Percentiles rank a stretch among this genome's conserved stretches.
phyloP scores from a whole-genome alignment of 2,797 vertebrate genomes.

The Tiaroga cobitis region DNA sequence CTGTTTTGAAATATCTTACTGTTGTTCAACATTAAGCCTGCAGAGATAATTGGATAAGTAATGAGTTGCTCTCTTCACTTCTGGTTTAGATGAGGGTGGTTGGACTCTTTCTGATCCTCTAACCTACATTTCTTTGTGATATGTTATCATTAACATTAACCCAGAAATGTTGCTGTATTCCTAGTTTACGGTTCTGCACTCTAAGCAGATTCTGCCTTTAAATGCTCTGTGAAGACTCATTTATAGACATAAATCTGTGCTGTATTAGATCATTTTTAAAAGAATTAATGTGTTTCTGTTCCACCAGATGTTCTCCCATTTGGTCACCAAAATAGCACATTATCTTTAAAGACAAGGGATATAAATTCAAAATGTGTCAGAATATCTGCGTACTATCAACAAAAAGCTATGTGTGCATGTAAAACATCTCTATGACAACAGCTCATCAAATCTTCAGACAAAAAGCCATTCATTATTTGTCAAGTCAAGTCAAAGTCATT shows the following conservation, averaged over 20 bases:
- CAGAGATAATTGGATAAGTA: conserved; percentile 12
- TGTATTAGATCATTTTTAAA: conserved; percentile 11
- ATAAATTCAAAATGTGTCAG: neutral
- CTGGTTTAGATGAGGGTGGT: neutral
- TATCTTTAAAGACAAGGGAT: neutral
- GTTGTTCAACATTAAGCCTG: conserved; percentile 27
- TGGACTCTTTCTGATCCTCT: conserved; percentile 1
- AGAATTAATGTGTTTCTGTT: neutral
- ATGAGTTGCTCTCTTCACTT: conserved; percentile 17
- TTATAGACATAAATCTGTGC: conserved; percentile 2
- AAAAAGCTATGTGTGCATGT: neutral
- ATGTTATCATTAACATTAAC: conserved; percentile 37
- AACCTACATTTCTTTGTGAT: conserved; percentile 18
- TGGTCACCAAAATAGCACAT: conserved; percentile 7
- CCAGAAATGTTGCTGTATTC: conserved; percentile 18
- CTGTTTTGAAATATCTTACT: conserved; percentile 10
- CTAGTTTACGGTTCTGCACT: conserved; percentile 2
- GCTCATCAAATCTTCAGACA: neutral
- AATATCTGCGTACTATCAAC: neutral
- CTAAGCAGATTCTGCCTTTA: conserved; percentile 5
- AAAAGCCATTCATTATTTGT: neutral
- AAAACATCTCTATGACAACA: neutral
- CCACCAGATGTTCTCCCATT: conserved; percentile 21
- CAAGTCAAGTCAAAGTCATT: neutral
- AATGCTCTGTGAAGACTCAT: neutral